Evolutionary conservation across 53 echinoderm and acorn worm species (phyloP), one percentile per base, ranked within the genome.

Genomic region (Hippasteria phrygiana): DNA sequence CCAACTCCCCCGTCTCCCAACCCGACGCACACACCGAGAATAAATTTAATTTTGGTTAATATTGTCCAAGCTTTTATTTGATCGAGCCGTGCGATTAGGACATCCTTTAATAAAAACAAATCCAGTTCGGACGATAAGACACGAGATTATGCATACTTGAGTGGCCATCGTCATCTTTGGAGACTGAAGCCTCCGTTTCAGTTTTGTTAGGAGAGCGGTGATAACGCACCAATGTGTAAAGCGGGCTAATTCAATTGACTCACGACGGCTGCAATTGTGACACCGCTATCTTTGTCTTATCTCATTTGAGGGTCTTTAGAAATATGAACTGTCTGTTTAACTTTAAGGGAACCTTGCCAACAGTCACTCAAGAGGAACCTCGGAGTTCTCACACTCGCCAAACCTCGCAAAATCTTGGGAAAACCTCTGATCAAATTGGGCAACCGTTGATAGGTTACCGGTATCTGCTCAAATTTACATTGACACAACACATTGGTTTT

Each of bases 21-120:
- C 2, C 69, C 37, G 24, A 46, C 36, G 66, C 35, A 37, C 87
- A 29, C 53, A 62, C 47, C 67, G 29, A 83, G 51, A 70, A 37
- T 85, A 69, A 71, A 71, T 70, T 85, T 69, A 85, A 69, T 85
- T 83, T 83, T 43, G 45, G 65, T 43, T 85, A 43, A 71, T 85
- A 85, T 69, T 70, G 71, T 85, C 71, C 22, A 48, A 51, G 47
- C 34, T 85, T 85, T 85, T 69, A 85, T 85, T 85, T 85, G 85
- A 85, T 85, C 71, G 24, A 34, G 85, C 70, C 53, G 20, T 38
- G 85, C 71, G 85, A 85, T 85, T 85, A 85, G 54, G 17, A 31
- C 65, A 64, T 67, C 64, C 67, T 48, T 85, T 71, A 85, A 71
- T 85, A 50, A 85, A 71, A 85, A 48, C 70, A 85, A 85, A 67